phyloP scores from a whole-genome alignment of 2,888 invertebrate genomes.

The Machimus rusticus region DNA sequence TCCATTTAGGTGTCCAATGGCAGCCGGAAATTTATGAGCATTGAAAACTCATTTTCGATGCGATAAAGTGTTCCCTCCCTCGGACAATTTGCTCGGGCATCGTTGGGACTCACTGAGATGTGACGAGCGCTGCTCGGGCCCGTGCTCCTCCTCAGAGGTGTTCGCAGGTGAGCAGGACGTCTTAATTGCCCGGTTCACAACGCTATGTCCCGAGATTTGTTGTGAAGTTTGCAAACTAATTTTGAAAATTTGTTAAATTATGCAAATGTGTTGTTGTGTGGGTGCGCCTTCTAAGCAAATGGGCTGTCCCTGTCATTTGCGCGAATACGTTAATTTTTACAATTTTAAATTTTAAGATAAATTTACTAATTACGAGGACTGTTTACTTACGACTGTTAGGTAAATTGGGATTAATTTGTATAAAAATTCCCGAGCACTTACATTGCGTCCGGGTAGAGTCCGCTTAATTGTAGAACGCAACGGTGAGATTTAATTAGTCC shows the following conservation, averaged over 20 bases:
- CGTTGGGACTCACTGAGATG: neutral
- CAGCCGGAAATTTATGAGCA: slow-evolving; percentile 40
- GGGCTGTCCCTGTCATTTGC: neutral
- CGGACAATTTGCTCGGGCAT: slow-evolving; percentile 18
- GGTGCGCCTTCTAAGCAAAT: neutral
- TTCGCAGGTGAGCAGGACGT: neutral
- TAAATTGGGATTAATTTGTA: neutral
- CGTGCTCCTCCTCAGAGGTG: neutral
- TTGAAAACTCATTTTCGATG: slow-evolving; percentile 38
- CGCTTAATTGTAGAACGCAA: neutral
- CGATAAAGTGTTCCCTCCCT: slow-evolving; percentile 16
- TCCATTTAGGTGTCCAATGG: slow-evolving; percentile 42
- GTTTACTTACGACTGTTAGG: neutral
- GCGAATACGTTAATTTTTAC: neutral
- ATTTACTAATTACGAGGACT: neutral
- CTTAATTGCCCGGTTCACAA: neutral
- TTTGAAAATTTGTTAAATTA: neutral
- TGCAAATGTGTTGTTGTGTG: neutral
- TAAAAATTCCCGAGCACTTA: neutral
- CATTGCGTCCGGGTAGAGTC: neutral
- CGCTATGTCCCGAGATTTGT: neutral
- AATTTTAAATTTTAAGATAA: neutral
- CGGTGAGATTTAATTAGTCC: neutral
- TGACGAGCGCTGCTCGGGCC: neutral
- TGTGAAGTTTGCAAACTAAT: neutral